These are phyloP conservation scores for Amphipoea oculea DNA, from an alignment of 2,888 invertebrate genomes.

Conservation along the genomic window DNA sequence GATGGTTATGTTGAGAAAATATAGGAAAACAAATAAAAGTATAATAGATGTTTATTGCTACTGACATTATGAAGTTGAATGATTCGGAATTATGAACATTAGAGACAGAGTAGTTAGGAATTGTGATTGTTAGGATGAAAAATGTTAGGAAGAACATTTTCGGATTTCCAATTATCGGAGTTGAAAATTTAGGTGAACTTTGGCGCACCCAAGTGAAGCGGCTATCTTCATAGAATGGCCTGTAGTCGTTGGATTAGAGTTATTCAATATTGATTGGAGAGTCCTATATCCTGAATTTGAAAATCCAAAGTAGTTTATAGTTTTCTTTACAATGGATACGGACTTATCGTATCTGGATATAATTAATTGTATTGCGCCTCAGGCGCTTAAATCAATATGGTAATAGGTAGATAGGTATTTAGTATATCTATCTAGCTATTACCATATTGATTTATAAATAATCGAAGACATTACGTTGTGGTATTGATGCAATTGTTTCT, in stretches of 20 bases:
- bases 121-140: no score
- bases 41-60: no score
- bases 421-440: background rate
- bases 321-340: background rate
- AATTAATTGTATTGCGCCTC: background rate
- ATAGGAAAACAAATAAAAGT: no score
- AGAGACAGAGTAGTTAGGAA: no score
- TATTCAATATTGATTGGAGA: background rate
- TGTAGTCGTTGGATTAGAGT: background rate
- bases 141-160: no score
- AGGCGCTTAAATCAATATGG: background rate
- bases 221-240: background rate
- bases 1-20: no score
- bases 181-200: no score
- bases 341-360: background rate
- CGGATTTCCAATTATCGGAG: no score
- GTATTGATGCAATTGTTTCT: constrained; percentile 7
- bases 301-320: background rate
- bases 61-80: no score
- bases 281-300: background rate
- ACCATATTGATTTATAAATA: constrained; percentile 22
- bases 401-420: no score
- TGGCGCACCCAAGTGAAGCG: no score
- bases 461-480: background rate
- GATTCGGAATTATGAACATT: no score